phyloP scores from a whole-genome alignment of 2,113 vertebrate genomes.

The Anthoscopus minutus region DNA sequence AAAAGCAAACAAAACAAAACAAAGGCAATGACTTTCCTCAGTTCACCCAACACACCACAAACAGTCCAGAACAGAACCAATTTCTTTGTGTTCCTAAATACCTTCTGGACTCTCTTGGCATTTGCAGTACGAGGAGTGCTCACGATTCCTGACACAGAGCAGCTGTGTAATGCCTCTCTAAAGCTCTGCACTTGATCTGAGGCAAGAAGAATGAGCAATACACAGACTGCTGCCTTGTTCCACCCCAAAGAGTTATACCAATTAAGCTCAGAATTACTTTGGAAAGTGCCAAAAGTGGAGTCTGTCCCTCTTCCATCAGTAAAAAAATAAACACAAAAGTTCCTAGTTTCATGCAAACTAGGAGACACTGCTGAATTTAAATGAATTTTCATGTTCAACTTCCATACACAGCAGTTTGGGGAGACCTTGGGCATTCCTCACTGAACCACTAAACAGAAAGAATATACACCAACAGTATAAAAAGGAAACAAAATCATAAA shows the following conservation, averaged over 20 bases:
- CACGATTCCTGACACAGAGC: neutral
- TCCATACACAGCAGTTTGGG: neutral
- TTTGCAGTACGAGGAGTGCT: neutral
- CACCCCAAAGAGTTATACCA: neutral
- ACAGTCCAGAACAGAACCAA: neutral
- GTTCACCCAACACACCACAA: neutral
- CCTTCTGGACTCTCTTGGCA: neutral
- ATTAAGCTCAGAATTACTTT: neutral
- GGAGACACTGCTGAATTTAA: neutral
- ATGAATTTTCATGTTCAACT: neutral
- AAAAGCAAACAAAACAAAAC: neutral
- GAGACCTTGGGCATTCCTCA: neutral
- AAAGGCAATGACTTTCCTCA: neutral
- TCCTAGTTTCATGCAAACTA: neutral
- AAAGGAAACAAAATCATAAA: neutral
- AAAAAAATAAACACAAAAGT: neutral
- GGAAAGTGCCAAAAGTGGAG: neutral
- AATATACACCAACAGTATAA: neutral
- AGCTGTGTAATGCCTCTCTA: neutral
- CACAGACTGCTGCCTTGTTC: neutral
- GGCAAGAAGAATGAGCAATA: neutral
- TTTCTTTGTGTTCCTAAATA: neutral
- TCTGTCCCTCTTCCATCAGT: neutral
- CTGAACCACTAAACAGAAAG: neutral
- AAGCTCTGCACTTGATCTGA: neutral